Evolutionary conservation across 2,888 invertebrate genomes (phyloP).

Genomic region (Margaritifera margaritifera): DNA sequence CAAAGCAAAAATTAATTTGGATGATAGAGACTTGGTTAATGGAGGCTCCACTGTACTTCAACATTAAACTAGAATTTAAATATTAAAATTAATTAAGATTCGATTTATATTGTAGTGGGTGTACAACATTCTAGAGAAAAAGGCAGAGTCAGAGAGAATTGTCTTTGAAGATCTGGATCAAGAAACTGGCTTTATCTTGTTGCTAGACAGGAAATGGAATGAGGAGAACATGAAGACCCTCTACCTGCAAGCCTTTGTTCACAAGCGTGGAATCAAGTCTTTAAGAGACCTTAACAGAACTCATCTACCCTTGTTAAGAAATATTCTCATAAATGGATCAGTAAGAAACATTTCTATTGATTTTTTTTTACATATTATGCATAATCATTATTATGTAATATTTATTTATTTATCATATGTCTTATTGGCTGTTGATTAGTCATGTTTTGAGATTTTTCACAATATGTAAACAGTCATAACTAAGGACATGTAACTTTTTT

Average conservation of each 20-base stretch:
- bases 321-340: constrained; percentile 84
- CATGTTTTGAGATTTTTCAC: too few species aligned
- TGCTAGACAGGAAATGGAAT: constrained; percentile 98
- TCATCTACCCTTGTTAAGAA: constrained; percentile 88
- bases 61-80: too few species aligned
- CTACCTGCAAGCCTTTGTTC: constrained; percentile 89
- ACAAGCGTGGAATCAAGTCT: constrained; percentile 83
- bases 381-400: too few species aligned
- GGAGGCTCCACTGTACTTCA: too few species aligned
- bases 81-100: too few species aligned
- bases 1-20: too few species aligned
- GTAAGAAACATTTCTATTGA: constrained; percentile 73
- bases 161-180: constrained; percentile 87
- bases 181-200: constrained; percentile 81
- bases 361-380: too few species aligned
- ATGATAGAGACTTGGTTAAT: too few species aligned
- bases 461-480: too few species aligned
- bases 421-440: too few species aligned
- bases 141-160: constrained; percentile 90
- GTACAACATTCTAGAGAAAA: constrained; percentile 94
- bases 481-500: too few species aligned
- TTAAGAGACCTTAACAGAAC: constrained; percentile 85
- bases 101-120: constrained; percentile 86
- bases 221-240: constrained; percentile 83
- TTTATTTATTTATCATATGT: too few species aligned